Evolutionary conservation across 2,113 vertebrate genomes (phyloP).

Genomic region (Callaeas wilsoni): DNA sequence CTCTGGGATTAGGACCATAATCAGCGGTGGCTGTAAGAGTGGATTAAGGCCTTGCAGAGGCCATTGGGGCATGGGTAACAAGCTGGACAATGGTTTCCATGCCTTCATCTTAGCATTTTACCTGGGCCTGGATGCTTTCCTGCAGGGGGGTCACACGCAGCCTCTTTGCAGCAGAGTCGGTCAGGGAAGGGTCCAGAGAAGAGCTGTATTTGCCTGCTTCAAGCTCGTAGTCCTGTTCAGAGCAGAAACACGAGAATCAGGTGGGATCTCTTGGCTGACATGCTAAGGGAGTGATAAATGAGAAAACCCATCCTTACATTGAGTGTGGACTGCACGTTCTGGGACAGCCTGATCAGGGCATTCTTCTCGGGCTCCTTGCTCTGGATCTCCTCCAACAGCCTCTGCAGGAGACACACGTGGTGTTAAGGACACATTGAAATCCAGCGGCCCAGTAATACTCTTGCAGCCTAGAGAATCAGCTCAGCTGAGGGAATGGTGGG

Average conservation of each 20-base stretch:
- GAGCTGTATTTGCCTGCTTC: conserved; percentile 83
- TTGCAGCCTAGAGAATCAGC: background rate
- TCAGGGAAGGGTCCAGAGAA: conserved; percentile 74
- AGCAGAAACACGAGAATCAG: background rate
- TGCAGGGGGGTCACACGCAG: conserved; percentile 70
- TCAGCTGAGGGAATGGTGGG: background rate
- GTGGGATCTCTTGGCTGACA: background rate
- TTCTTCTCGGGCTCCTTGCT: conserved; percentile 82
- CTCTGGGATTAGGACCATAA: background rate
- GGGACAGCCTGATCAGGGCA: conserved; percentile 73
- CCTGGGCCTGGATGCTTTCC: conserved; percentile 85
- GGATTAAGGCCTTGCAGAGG: background rate
- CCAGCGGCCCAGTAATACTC: background rate
- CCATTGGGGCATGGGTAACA: background rate
- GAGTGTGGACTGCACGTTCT: conserved; percentile 80
- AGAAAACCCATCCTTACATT: conserved; percentile 69
- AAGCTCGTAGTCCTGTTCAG: conserved; percentile 83
- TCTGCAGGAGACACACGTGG: conserved; percentile 68
- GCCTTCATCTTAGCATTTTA: conserved; percentile 22
- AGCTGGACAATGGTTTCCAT: background rate
- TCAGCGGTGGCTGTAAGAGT: background rate
- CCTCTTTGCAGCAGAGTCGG: conserved; percentile 60
- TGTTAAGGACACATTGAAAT: background rate
- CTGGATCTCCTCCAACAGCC: conserved; percentile 82
- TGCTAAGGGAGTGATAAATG: background rate